Conservation (phyloP, 2,888 invertebrate genomes). For the Calameuta filiformis region DNA sequence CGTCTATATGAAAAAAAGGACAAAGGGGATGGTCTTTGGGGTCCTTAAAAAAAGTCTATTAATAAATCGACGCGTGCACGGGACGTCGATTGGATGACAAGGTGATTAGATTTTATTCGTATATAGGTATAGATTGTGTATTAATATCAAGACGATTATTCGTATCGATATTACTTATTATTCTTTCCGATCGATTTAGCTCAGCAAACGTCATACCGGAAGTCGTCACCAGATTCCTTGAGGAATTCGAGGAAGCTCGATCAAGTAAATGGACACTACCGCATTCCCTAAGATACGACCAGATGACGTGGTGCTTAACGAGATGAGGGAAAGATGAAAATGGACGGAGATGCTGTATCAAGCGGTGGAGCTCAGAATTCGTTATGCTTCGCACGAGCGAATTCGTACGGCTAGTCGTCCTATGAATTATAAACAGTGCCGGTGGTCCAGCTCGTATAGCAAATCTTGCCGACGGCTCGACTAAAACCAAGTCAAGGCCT, state of each 20-base stretch:
- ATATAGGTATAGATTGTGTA: background rate
- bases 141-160: background rate
- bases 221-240: background rate
- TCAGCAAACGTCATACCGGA: background rate
- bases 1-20: background rate
- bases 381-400: background rate
- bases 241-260: background rate
- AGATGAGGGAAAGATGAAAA: background rate
- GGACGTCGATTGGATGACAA: background rate
- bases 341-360: background rate
- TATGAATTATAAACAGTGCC: background rate
- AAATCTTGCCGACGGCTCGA: background rate
- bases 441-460: background rate
- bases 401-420: background rate
- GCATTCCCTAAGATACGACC: slow-evolving; percentile 97
- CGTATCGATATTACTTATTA: background rate
- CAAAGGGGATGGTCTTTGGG: background rate
- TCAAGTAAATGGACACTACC: background rate
- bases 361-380: background rate
- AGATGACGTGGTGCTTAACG: background rate
- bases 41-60: background rate
- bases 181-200: background rate
- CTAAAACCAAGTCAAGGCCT: slow-evolving; percentile 20
- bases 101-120: background rate
- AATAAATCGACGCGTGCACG: background rate